phyloP scores from a whole-genome alignment of 2,888 invertebrate genomes.

The Eumerus sabulonum region DNA sequence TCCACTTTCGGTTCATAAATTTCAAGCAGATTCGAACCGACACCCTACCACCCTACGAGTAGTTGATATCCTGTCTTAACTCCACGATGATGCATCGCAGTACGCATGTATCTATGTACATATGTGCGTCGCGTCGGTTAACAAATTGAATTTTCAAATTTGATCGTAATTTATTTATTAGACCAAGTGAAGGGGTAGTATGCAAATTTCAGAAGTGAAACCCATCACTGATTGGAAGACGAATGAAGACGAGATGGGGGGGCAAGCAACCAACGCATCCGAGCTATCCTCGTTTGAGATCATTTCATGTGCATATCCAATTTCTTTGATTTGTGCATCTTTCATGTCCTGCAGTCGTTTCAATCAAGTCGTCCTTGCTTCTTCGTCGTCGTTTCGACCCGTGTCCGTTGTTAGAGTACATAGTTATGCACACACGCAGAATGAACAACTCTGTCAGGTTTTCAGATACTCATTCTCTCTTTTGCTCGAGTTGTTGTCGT shows the following conservation, averaged over 20 bases:
- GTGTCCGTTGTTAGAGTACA: slow-evolving; percentile 44
- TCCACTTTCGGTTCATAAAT: slow-evolving; percentile 66
- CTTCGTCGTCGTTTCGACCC: slow-evolving; percentile 55
- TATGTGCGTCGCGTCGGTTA: neutral
- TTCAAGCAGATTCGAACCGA: slow-evolving; percentile 20
- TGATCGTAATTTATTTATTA: slow-evolving; percentile 69
- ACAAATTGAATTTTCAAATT: slow-evolving; percentile 69
- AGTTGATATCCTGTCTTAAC: neutral
- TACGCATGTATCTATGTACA: too few relatives aligned
- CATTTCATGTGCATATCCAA: slow-evolving; percentile 70
- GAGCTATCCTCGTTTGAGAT: slow-evolving; percentile 61
- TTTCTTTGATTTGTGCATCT: slow-evolving; percentile 71
- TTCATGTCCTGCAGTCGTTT: slow-evolving; percentile 71
- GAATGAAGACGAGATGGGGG: neutral
- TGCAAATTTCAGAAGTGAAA: slow-evolving; percentile 65
- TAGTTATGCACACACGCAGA: slow-evolving; percentile 61
- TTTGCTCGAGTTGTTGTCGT: slow-evolving; percentile 8
- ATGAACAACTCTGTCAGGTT: slow-evolving; percentile 18
- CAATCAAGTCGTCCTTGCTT: slow-evolving; percentile 70
- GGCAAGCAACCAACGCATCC: neutral
- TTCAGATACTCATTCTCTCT: neutral
- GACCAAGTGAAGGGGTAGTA: slow-evolving; percentile 44
- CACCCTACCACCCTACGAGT: neutral
- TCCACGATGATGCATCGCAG: too few relatives aligned
- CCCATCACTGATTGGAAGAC: slow-evolving; percentile 54